Conservation (phyloP, 1,140 invertebrate genomes). For the Patella vulgata region DNA sequence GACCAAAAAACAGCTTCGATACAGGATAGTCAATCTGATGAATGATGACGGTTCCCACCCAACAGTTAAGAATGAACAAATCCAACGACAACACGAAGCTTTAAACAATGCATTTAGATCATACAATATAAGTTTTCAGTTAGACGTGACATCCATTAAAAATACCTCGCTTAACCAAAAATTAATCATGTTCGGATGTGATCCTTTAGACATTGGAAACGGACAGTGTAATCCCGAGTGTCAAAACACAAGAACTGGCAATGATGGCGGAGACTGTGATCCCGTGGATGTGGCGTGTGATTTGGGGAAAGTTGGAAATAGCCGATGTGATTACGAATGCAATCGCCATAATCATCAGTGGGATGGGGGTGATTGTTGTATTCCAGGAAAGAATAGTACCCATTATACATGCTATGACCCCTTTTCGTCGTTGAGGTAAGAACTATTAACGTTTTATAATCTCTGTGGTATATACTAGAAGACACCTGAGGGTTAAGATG, state of each 20-base stretch:
- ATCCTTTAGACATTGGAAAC: constrained; percentile 40
- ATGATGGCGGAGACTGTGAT: constrained; percentile 54
- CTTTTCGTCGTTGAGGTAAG: constrained; percentile 43
- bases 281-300: constrained; percentile 27
- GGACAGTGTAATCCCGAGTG: constrained; percentile 46
- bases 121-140: constrained; percentile 54
- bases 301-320: constrained; percentile 35
- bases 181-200: constrained; percentile 47
- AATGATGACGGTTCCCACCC: constrained; percentile 45
- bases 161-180: constrained; percentile 36
- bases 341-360: constrained; percentile 47
- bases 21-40: constrained; percentile 48
- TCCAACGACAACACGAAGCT: constrained; percentile 41
- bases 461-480: too few relatives aligned
- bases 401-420: constrained; percentile 49
- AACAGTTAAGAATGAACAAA: constrained; percentile 39
- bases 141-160: constrained; percentile 32
- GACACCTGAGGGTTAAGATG: too few relatives aligned
- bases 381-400: constrained; percentile 11
- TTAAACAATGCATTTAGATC: constrained; percentile 44
- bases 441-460: too few relatives aligned
- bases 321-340: constrained; percentile 52
- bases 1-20: constrained; percentile 35
- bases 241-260: constrained; percentile 34
- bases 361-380: constrained; percentile 59